A percentile compares a stretch with the other conserved stretches of the same genome.
Conservation (phyloP, 2,888 invertebrate genomes). For the Dinocampus coccinellae region DNA sequence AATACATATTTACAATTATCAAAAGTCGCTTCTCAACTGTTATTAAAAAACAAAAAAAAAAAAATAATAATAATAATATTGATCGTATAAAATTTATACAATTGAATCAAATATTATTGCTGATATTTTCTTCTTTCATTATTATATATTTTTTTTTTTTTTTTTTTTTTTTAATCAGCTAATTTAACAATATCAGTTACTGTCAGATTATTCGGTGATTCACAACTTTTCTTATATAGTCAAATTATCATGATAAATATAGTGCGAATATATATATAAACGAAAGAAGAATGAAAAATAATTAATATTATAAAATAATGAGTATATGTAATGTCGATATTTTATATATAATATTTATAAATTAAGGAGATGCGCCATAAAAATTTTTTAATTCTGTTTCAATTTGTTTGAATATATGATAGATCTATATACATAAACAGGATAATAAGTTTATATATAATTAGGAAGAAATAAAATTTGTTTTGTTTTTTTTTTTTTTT, state of each 20-base stretch:
- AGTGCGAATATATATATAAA: neutral
- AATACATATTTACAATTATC: slow-evolving; percentile 44
- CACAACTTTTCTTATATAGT: neutral
- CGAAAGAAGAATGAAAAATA: slow-evolving; percentile 9
- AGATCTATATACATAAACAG: no score
- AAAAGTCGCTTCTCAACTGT: slow-evolving; percentile 25
- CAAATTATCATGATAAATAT: neutral
- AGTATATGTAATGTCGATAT: slow-evolving; percentile 39
- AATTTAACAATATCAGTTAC: slow-evolving; percentile 23
- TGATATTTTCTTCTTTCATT: neutral
- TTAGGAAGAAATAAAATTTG: neutral
- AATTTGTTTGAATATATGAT: no score
- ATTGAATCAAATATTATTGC: neutral
- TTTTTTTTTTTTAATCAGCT: neutral
- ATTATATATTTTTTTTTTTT: neutral
- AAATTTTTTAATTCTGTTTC: neutral
- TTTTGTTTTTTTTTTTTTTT: no score
- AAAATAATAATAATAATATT: slow-evolving; percentile 32
- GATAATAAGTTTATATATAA: neutral
- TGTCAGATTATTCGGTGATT: slow-evolving; percentile 29
- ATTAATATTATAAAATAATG: slow-evolving; percentile 40
- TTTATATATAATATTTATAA: neutral
- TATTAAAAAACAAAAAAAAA: no score
- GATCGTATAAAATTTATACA: neutral
- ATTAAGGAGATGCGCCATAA: neutral